A percentile compares a stretch with the other conserved stretches of the same genome.
These are phyloP conservation scores for Phania funesta DNA, from an alignment of 2,888 invertebrate genomes.

Conservation along the genomic window DNA sequence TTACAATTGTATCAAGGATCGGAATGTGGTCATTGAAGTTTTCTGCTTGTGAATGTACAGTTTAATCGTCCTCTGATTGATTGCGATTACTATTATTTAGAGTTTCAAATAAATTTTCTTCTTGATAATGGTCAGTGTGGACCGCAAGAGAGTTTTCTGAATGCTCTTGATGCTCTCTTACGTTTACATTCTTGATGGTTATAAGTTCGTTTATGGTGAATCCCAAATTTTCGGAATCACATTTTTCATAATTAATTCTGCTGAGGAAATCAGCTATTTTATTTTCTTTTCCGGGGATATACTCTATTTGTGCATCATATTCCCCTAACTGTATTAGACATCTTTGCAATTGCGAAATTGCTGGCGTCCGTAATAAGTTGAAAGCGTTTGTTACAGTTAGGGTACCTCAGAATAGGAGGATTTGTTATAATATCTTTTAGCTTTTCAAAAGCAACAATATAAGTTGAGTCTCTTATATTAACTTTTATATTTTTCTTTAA, in stretches of 20 bases:
- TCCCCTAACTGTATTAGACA: conserved; percentile 63
- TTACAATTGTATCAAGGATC: conserved; percentile 48
- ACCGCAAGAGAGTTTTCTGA: not conserved
- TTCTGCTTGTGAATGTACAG: too few species aligned
- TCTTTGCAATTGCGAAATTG: conserved; percentile 43
- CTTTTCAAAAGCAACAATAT: not conserved
- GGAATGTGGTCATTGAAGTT: too few species aligned
- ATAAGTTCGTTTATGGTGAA: not conserved
- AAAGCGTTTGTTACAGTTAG: conserved; percentile 13
- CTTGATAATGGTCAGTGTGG: not conserved
- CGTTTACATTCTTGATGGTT: conserved; percentile 3
- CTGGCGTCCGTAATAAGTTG: conserved; percentile 19
- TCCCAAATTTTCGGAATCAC: conserved; percentile 7
- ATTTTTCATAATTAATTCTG: conserved; percentile 55
- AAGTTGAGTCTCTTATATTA: not conserved
- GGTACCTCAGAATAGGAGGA: conserved; percentile 10
- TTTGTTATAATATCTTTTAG: conserved; percentile 6
- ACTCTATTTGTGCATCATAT: conserved; percentile 56
- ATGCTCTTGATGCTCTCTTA: not conserved
- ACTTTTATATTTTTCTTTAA: not conserved
- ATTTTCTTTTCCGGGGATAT: conserved; percentile 65
- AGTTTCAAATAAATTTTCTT: not conserved
- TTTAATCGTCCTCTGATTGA: conserved; percentile 25
- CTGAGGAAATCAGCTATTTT: conserved; percentile 48
- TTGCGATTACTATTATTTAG: not conserved